Evolutionary conservation across 2,113 vertebrate species (phyloP).

Genomic region (Vidua chalybeata): DNA sequence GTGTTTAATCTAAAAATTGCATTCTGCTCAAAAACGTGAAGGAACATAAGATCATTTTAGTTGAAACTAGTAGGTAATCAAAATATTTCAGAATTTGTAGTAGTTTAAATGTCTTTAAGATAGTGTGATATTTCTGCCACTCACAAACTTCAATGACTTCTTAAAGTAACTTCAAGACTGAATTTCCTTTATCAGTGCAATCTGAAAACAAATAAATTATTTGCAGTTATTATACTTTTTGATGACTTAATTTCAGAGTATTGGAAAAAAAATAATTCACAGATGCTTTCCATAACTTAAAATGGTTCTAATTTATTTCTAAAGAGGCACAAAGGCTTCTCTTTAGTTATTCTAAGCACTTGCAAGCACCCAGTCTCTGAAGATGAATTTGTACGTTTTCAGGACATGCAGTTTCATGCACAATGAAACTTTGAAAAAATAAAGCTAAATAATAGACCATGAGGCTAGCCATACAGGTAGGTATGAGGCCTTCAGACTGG

Average conservation of each 20-base stretch:
- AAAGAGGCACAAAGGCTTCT: not conserved
- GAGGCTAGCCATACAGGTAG: not conserved
- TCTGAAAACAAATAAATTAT: not conserved
- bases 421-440: not conserved
- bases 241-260: not conserved
- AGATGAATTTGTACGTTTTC: not conserved
- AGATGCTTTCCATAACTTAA: not conserved
- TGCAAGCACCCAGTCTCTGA: not conserved
- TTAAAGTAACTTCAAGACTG: not conserved
- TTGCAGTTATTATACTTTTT: not conserved
- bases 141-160: not conserved
- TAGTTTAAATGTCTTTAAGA: not conserved
- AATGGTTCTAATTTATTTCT: not conserved
- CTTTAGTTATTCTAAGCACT: not conserved
- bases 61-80: not conserved
- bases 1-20: slow-evolving; percentile 48
- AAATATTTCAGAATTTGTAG: not conserved
- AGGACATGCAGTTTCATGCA: not conserved
- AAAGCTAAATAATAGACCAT: not conserved
- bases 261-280: not conserved
- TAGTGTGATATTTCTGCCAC: not conserved
- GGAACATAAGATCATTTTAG: not conserved
- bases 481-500: not conserved
- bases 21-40: not conserved
- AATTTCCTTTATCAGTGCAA: not conserved